Percentiles rank a stretch among this genome's conserved stretches.
Evolutionary conservation across 2,888 invertebrate genomes (phyloP).

Genomic region (Epistrophella euchroma): DNA sequence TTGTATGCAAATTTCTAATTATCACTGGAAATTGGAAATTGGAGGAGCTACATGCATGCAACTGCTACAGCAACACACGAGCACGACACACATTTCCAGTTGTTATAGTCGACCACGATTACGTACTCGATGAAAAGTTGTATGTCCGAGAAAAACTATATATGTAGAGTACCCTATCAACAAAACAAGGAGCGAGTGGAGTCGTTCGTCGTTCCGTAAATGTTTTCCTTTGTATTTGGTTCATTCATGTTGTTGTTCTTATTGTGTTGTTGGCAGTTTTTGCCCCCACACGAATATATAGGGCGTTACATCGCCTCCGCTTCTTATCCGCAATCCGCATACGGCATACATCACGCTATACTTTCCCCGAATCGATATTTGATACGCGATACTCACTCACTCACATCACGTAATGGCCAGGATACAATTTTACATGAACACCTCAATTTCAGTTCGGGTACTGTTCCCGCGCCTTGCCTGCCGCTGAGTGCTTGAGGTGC

Average conservation of each 20-base stretch:
- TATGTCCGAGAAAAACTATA: slow-evolving; percentile 29
- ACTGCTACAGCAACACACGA: slow-evolving; percentile 20
- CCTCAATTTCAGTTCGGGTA: slow-evolving; percentile 64
- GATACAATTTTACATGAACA: slow-evolving; percentile 76
- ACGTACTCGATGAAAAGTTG: slow-evolving; percentile 31
- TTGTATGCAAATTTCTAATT: slow-evolving; percentile 76
- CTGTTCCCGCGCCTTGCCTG: neutral
- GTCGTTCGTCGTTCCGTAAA: slow-evolving; percentile 18
- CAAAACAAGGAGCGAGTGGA: slow-evolving; percentile 33
- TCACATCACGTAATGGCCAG: slow-evolving; percentile 59
- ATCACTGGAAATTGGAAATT: slow-evolving; percentile 75
- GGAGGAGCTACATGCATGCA: slow-evolving; percentile 63
- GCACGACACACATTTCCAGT: slow-evolving; percentile 57
- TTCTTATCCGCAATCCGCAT: slow-evolving; percentile 16
- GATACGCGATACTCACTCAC: slow-evolving; percentile 15
- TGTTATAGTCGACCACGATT: slow-evolving; percentile 32
- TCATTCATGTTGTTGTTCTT: slow-evolving; percentile 23
- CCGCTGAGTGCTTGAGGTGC: neutral
- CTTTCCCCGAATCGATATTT: slow-evolving; percentile 57
- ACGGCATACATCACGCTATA: slow-evolving; percentile 25
- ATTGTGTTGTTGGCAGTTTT: slow-evolving; percentile 14
- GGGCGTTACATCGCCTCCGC: slow-evolving; percentile 47
- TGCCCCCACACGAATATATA: neutral
- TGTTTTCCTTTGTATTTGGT: slow-evolving; percentile 30
- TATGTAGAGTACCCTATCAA: neutral